phyloP scores from a whole-genome alignment of 2,888 invertebrate genomes.

The Agrotis clavis region DNA sequence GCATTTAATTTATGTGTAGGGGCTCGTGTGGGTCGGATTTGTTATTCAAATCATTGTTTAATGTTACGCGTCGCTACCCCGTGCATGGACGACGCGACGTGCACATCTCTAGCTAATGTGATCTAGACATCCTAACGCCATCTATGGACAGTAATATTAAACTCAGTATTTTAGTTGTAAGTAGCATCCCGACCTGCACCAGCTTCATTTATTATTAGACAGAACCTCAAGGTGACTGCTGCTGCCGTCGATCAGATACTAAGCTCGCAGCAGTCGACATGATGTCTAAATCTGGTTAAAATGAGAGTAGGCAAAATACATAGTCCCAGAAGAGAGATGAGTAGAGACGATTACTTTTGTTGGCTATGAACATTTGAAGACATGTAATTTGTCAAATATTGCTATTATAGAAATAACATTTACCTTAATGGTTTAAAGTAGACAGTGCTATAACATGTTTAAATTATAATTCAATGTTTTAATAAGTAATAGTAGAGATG shows the following conservation, averaged over 20 bases:
- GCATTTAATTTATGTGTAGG: slow-evolving; percentile 88
- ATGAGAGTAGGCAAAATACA: slow-evolving; percentile 72
- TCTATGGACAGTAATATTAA: slow-evolving; percentile 57
- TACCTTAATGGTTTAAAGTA: slow-evolving; percentile 50
- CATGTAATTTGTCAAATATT: slow-evolving; percentile 43
- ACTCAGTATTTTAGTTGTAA: slow-evolving; percentile 36
- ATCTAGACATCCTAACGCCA: slow-evolving; percentile 44
- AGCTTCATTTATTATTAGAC: slow-evolving; percentile 66
- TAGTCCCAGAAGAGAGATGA: slow-evolving; percentile 51
- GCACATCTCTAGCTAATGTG: slow-evolving; percentile 25
- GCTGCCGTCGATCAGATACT: slow-evolving; percentile 51
- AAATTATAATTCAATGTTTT: slow-evolving; percentile 60
- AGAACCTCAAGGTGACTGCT: slow-evolving; percentile 63
- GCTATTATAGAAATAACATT: slow-evolving; percentile 51
- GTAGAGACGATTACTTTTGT: slow-evolving; percentile 52
- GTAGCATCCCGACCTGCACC: slow-evolving; percentile 62
- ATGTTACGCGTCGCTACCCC: slow-evolving; percentile 31
- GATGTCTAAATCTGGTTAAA: slow-evolving; percentile 74
- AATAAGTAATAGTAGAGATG: slow-evolving; percentile 53
- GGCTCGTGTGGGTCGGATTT: slow-evolving; percentile 74
- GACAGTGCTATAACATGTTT: slow-evolving; percentile 57
- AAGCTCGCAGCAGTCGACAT: slow-evolving; percentile 57
- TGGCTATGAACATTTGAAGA: slow-evolving; percentile 53
- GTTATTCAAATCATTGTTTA: slow-evolving; percentile 68
- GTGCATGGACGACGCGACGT: neutral